Percentiles rank a stretch among this genome's conserved stretches.
These are phyloP conservation scores for Melanaphis sacchari DNA, from an alignment of 1,140 invertebrate species.

Conservation along the genomic window DNA sequence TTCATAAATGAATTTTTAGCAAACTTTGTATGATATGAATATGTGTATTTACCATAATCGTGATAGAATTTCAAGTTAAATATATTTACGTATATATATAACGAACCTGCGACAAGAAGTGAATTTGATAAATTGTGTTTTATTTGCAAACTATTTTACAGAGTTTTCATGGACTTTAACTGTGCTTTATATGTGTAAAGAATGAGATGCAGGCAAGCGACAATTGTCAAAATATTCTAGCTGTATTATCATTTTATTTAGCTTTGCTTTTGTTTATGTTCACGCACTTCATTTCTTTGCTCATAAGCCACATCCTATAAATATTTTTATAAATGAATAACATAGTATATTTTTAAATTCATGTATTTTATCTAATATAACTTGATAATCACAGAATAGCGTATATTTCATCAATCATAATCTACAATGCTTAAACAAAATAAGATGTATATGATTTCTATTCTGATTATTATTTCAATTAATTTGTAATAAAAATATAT, in stretches of 20 bases:
- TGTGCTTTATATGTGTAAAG: conserved; percentile 10
- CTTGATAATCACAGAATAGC: too few species aligned
- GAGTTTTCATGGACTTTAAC: conserved; percentile 46
- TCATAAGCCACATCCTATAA: conserved; percentile 24
- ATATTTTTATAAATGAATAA: conserved; percentile 17
- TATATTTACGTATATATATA: neutral
- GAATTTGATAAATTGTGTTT: conserved; percentile 40
- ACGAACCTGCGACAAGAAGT: conserved; percentile 23
- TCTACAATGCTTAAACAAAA: too few species aligned
- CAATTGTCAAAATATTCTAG: conserved; percentile 45
- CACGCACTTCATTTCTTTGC: conserved; percentile 24
- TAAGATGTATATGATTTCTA: too few species aligned
- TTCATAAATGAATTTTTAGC: conserved; percentile 23
- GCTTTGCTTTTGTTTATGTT: neutral
- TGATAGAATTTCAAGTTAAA: neutral
- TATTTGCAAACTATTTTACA: conserved; percentile 15
- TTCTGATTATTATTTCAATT: too few species aligned
- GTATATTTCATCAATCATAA: too few species aligned
- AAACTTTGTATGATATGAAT: conserved; percentile 39
- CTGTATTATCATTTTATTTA: conserved; percentile 43
- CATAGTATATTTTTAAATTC: conserved; percentile 21
- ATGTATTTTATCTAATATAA: neutral
- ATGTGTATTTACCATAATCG: conserved; percentile 20
- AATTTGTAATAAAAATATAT: too few species aligned
- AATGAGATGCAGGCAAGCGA: conserved; percentile 43